Percentiles rank a stretch among this genome's conserved stretches.
Conservation (phyloP, 2,113 vertebrate genomes). For the Tyto alba region DNA sequence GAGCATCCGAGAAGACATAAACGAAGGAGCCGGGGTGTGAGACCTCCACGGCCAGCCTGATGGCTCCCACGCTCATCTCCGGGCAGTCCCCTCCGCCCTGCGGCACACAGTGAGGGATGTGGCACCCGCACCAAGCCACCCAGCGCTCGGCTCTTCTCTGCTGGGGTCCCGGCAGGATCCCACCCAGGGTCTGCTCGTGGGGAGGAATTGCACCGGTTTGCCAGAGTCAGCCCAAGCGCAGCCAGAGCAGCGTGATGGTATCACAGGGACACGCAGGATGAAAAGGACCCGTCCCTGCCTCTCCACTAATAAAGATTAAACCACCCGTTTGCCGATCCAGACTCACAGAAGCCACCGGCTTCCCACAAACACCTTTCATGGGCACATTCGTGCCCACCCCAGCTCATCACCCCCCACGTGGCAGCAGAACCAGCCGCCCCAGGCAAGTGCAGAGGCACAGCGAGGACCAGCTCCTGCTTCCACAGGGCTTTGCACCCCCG, state of each 20-base stretch:
- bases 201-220: fast-evolving
- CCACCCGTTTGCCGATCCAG: not conserved
- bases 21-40: conserved; percentile 86
- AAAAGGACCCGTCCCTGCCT: not conserved
- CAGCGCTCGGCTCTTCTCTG: not conserved
- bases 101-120: fast-evolving
- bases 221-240: not conserved
- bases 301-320: fast-evolving
- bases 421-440: not conserved
- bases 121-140: not conserved
- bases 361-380: fast-evolving
- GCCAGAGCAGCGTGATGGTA: fast-evolving
- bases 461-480: not conserved
- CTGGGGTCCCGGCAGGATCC: not conserved
- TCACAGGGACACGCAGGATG: not conserved
- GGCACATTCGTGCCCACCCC: not conserved
- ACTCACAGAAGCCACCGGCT: not conserved
- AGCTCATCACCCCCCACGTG: fast-evolving
- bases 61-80: conserved; percentile 91
- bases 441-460: not conserved
- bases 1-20: conserved; percentile 92
- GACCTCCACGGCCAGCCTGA: conserved; percentile 84
- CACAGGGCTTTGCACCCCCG: not conserved
- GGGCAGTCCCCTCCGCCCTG: conserved; percentile 95
- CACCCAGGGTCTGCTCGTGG: fast-evolving